These are phyloP conservation scores for Xyrichtys novacula DNA, from an alignment of 2,797 vertebrate genomes.

Conservation along the genomic window DNA sequence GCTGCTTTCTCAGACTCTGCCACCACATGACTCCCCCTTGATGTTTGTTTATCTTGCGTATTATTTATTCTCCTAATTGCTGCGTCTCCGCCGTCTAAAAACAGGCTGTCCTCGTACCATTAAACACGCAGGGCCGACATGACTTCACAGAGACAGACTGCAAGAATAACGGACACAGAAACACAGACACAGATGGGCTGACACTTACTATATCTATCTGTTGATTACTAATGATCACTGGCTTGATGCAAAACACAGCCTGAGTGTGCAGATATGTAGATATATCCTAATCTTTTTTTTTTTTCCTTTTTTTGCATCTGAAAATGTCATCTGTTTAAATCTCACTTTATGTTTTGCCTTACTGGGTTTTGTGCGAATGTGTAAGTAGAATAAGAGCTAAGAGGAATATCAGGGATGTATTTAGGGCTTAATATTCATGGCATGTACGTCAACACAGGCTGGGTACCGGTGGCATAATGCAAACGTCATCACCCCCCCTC, in stretches of 20 bases:
- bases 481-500: too few species aligned
- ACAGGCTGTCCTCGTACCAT: slow-evolving; percentile 62
- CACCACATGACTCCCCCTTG: slow-evolving; percentile 82
- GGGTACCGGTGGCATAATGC: too few species aligned
- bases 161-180: slow-evolving; percentile 28
- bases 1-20: slow-evolving; percentile 79
- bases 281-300: not conserved
- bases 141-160: slow-evolving; percentile 52
- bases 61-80: slow-evolving; percentile 84
- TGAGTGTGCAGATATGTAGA: not conserved
- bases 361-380: not conserved
- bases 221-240: slow-evolving; percentile 19
- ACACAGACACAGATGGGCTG: slow-evolving; percentile 8
- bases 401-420: too few species aligned
- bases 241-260: not conserved
- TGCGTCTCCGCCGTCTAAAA: slow-evolving; percentile 68
- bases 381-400: not conserved
- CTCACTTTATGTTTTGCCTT: not conserved
- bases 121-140: slow-evolving; percentile 54
- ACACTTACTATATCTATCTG: not conserved
- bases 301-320: not conserved
- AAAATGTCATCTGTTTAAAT: not conserved
- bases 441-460: too few species aligned
- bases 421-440: too few species aligned
- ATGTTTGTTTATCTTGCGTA: slow-evolving; percentile 85